These are phyloP conservation scores for Leptinotarsa peninsularis DNA, from an alignment of 2,888 invertebrate genomes.

Conservation along the genomic window DNA sequence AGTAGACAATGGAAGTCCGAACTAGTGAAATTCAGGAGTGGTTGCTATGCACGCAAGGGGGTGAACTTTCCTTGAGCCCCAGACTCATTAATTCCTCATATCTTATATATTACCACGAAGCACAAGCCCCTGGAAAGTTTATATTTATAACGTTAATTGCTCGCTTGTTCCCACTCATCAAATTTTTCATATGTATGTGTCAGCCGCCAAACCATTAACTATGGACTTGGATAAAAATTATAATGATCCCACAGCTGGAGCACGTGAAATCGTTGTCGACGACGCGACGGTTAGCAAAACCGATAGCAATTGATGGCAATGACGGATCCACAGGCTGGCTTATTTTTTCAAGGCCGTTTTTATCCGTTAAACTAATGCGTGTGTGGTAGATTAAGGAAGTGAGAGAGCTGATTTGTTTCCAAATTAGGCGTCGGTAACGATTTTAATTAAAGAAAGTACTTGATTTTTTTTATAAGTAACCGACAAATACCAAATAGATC, in stretches of 20 bases:
- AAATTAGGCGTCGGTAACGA: neutral
- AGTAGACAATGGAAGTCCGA: too few species aligned
- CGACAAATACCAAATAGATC: too few species aligned
- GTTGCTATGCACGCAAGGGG: too few species aligned
- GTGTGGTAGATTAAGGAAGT: slow-evolving; percentile 12
- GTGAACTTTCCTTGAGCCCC: too few species aligned
- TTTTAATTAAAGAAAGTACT: neutral
- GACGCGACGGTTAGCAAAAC: slow-evolving; percentile 4
- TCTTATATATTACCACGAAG: neutral
- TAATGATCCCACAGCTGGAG: slow-evolving; percentile 19
- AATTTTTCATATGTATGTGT: slow-evolving; percentile 4
- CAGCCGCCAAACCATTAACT: slow-evolving; percentile 1
- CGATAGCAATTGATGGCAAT: slow-evolving; percentile 13
- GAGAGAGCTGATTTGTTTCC: neutral
- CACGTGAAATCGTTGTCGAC: slow-evolving; percentile 20
- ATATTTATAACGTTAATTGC: neutral
- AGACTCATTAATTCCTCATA: neutral
- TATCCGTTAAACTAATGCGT: neutral
- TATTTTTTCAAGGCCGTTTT: neutral
- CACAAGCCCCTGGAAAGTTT: neutral
- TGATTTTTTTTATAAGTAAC: neutral
- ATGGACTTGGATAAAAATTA: slow-evolving; percentile 10
- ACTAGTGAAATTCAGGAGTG: too few species aligned
- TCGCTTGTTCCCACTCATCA: neutral
- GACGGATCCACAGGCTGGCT: neutral